A percentile compares a stretch with the other conserved stretches of the same genome.
These are phyloP conservation scores for Laupala kohalensis DNA, from an alignment of 1,140 invertebrate genomes.

Conservation along the genomic window DNA sequence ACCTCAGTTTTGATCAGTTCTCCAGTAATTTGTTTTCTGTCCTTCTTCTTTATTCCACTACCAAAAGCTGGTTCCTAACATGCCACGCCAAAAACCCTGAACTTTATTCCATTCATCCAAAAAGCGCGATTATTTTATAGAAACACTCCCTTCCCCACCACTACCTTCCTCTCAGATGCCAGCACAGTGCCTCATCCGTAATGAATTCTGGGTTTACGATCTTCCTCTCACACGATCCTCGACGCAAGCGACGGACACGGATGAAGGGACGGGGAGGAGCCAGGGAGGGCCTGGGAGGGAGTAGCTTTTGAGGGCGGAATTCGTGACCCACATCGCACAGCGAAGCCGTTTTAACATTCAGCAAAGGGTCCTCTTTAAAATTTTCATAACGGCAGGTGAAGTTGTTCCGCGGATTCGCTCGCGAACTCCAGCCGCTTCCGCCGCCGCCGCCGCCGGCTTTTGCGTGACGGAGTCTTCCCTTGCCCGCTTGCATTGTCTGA, in stretches of 20 bases:
- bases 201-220: background rate
- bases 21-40: too few species aligned
- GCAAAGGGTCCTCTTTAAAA: background rate
- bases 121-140: background rate
- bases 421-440: background rate
- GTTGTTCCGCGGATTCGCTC: background rate
- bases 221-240: too few species aligned
- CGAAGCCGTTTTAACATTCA: background rate
- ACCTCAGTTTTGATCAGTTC: too few species aligned
- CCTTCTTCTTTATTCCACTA: too few species aligned
- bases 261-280: too few species aligned
- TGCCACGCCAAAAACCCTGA: background rate
- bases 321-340: background rate
- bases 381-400: background rate
- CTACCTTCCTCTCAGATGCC: too few species aligned
- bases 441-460: background rate
- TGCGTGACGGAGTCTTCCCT: background rate
- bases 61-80: background rate
- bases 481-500: background rate
- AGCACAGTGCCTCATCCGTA: background rate
- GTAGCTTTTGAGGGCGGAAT: too few species aligned
- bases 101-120: background rate
- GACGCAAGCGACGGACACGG: too few species aligned
- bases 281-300: too few species aligned
- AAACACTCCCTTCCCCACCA: background rate